Evolutionary conservation across 2,888 invertebrate genomes (phyloP).

Genomic region (Aspidiotus destructor): DNA sequence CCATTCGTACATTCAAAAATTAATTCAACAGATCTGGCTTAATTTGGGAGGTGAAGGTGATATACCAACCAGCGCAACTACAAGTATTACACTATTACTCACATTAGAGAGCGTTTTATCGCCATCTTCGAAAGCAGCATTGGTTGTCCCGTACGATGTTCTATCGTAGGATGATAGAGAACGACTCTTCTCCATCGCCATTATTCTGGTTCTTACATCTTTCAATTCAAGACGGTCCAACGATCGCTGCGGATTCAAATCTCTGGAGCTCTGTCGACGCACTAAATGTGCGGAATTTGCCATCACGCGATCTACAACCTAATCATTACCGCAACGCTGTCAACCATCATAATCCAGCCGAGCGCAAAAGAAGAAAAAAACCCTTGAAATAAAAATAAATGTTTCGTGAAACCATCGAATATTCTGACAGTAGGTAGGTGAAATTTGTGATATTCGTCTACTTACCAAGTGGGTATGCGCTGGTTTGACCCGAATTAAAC

Average conservation of each 20-base stretch:
- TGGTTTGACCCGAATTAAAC: too few relatives aligned
- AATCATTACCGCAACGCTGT: slow-evolving; percentile 5
- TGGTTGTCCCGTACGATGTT: slow-evolving; percentile 74
- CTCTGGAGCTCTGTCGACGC: slow-evolving; percentile 77
- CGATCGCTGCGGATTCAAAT: slow-evolving; percentile 68
- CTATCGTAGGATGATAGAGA: slow-evolving; percentile 39
- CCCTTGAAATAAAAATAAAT: slow-evolving; percentile 1
- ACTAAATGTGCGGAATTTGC: slow-evolving; percentile 84
- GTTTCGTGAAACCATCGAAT: background rate
- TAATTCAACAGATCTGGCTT: too few relatives aligned
- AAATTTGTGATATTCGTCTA: too few relatives aligned
- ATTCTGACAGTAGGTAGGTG: too few relatives aligned
- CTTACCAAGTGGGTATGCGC: too few relatives aligned
- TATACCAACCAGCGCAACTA: background rate
- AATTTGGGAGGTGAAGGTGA: too few relatives aligned
- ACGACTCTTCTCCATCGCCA: slow-evolving; percentile 54
- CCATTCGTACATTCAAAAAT: background rate
- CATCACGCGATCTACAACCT: slow-evolving; percentile 46
- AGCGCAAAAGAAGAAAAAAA: background rate
- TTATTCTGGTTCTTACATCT: slow-evolving; percentile 70
- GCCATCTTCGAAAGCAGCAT: slow-evolving; percentile 63
- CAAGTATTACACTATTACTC: slow-evolving; percentile 37
- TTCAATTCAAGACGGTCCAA: slow-evolving; percentile 77
- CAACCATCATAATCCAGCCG: background rate
- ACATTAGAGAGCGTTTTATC: background rate